Conservation (phyloP, 2,113 vertebrate species). For the Elgaria multicarinata region DNA sequence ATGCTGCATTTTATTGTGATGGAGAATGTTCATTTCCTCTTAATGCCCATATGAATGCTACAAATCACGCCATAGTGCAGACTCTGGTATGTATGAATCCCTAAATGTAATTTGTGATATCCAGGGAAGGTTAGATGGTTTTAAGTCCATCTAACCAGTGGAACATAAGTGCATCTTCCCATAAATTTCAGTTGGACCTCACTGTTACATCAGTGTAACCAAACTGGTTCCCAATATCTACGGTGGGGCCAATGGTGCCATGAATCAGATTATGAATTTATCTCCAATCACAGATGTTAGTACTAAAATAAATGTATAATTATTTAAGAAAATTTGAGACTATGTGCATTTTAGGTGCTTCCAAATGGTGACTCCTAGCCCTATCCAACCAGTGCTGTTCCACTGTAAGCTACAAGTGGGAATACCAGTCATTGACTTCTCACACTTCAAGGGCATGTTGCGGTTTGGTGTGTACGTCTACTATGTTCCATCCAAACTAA, state of each 20-base stretch:
- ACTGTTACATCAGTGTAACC: background rate
- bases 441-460: background rate
- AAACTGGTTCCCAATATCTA: background rate
- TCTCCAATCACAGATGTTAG: background rate
- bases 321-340: background rate
- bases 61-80: conserved; percentile 98
- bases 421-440: background rate
- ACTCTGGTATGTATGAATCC: conserved; percentile 85
- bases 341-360: background rate
- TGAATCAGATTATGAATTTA: background rate
- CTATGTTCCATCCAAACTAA: background rate
- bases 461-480: background rate
- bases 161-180: background rate
- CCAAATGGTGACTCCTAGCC: background rate
- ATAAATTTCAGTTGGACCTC: background rate
- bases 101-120: background rate
- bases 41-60: conserved; percentile 99
- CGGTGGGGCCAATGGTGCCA: background rate
- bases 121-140: background rate
- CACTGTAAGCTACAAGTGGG: background rate
- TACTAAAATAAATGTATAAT: background rate
- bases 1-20: conserved; percentile 97
- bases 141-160: background rate
- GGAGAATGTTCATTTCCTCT: conserved; percentile 98
- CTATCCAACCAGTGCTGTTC: background rate